Evolutionary conservation across 2,888 invertebrate species (phyloP), one percentile per base, ranked within the genome.

Genomic region (Caenorhabditis sp.): DNA sequence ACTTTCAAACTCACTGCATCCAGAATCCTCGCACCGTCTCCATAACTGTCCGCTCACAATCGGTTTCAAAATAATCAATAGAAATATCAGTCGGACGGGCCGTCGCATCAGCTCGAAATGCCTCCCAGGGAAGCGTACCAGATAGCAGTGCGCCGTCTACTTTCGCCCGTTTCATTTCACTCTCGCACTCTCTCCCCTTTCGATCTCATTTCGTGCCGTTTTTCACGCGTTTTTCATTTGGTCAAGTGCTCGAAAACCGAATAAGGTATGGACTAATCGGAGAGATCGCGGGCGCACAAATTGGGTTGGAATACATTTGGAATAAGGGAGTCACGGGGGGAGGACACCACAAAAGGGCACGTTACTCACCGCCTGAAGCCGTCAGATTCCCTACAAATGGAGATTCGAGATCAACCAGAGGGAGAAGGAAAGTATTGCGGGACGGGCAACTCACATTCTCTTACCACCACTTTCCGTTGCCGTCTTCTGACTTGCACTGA

Each of bases 391-490:
- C 68, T 68, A 56, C 22, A 68, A 48, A 32, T 9, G 2, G 8
- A 26, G 15, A 22, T 27, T 46, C 27, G 20, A 46, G 35, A 9
- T 41, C 32, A 39, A 27, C 37, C 17, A 30, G 24, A 9, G 41
- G 62, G 22, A 58, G 30, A 24, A 6, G 13, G 8, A 41, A 15
- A 20, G 20, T 17, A 17, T 17, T 30, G 8, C 27, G 27, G 17
- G 20, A 26, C 22, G 15, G 22, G 13, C 22, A 39, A 74, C 73
- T 74, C 37, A 74, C 73, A 74, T 55, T 74, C 73, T 20, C 73
- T 20, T 9, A 66, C 55, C 1, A 74, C 32, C 2, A 61, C 22
- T 24, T 45, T 45, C 32, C 55, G 26, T 11, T 32, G 55, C 22
- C 35, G 20, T 48, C 59, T 26, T 17, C 32, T 15, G 7, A 53